Percentiles rank a stretch among this genome's conserved stretches.
Conservation (phyloP, 2,888 invertebrate genomes). For the Chrysolina haemoptera region DNA sequence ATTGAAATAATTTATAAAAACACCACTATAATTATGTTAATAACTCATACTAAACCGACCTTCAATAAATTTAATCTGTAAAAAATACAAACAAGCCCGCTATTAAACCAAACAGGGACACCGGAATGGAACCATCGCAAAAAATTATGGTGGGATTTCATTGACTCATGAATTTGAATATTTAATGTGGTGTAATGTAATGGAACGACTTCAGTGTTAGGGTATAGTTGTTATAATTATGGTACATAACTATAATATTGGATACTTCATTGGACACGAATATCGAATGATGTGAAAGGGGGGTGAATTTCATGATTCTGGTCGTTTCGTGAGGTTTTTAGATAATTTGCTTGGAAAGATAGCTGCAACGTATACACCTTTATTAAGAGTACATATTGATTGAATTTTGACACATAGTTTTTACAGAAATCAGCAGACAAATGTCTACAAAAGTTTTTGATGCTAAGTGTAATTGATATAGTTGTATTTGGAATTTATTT, state of each 20-base stretch:
- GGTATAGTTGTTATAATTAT: neutral
- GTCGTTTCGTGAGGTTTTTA: too few species aligned
- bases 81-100: neutral
- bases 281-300: too few species aligned
- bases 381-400: too few species aligned
- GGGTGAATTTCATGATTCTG: too few species aligned
- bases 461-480: too few species aligned
- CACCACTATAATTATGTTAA: constrained; percentile 5
- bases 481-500: too few species aligned
- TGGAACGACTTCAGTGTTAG: neutral
- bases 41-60: constrained; percentile 2
- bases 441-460: too few species aligned
- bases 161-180: neutral
- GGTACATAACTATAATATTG: neutral
- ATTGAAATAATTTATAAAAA: neutral
- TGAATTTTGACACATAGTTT: too few species aligned
- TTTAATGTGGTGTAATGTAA: neutral
- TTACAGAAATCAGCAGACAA: too few species aligned
- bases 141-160: neutral
- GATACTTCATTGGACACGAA: neutral
- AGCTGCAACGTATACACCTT: too few species aligned
- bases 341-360: too few species aligned
- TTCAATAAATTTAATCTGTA: neutral
- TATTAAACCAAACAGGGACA: neutral
- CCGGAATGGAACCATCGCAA: neutral